Conservation (phyloP, 1,140 invertebrate species). For the Papilio helenus region DNA sequence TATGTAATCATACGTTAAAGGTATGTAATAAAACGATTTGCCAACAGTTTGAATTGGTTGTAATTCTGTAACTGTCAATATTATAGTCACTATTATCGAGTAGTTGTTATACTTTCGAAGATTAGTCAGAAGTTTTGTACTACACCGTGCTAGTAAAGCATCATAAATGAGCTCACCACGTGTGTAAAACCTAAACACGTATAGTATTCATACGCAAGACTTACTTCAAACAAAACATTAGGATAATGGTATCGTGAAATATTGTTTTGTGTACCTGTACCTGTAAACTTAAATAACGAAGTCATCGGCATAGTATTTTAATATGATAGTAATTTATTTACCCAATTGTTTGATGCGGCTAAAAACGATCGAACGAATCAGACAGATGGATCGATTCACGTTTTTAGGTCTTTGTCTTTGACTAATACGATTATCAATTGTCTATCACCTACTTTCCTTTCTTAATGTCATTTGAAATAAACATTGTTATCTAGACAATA, state of each 20-base stretch:
- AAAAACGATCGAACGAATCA: neutral
- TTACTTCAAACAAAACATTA: conserved; percentile 2
- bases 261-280: neutral
- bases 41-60: neutral
- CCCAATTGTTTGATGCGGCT: neutral
- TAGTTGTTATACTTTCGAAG: neutral
- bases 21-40: neutral
- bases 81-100: conserved; percentile 2
- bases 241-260: conserved; percentile 5
- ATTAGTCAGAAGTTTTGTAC: conserved; percentile 1
- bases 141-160: neutral
- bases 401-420: neutral
- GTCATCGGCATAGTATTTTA: neutral
- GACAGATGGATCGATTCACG: neutral
- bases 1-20: neutral
- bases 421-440: neutral
- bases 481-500: neutral
- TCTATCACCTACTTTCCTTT: neutral
- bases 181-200: conserved; percentile 18
- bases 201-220: neutral
- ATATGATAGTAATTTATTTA: neutral
- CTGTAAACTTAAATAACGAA: neutral
- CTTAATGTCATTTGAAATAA: neutral
- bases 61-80: conserved; percentile 16
- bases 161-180: conserved; percentile 8